Base-by-base conservation (phyloP, 1,140 invertebrate species). In the Babylonia areolata region DNA sequence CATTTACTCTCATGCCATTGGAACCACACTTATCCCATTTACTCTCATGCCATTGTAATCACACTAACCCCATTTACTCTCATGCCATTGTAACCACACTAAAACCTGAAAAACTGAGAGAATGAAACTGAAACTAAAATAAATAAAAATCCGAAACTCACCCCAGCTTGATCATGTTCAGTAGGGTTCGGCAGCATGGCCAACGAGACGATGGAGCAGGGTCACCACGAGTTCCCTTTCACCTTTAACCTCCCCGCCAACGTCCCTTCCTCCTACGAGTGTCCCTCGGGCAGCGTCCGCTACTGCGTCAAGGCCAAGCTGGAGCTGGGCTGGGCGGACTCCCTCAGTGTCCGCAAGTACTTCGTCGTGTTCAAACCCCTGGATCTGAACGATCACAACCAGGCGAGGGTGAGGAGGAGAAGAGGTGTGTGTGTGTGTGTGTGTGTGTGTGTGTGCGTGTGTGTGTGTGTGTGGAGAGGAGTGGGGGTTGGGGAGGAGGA, bases 171-270 rank as follows among this genome's bases (percentile, higher is more conserved):
- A 1, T 64, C 15, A 23, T 64, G 12, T 20, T 64, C 58, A 64
- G 58, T 64, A 64, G 58, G 58, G 15, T 64, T 64, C 28, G 58
- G 58, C 58, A 64, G 58, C 23, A 23, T 64, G 58, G 58, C 58
- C 12, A 64, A 64, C 58, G 58, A 23, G 20, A 64, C 58, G 58
- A 64, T 64, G 58, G 58, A 64, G 28, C 58, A 64, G 28, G 58
- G 58, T 64, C 58, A 64, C 58, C 58, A 64, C 9, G 58, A 64
- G 58, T 64, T 64, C 58, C 58, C 58, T 23, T 64, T 64, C 58
- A n/a, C 58, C 58, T 64, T 64, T 64, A 64, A 64, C 58, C 6
- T 64, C 46, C 9, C 58, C 0, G 58, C 58, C 58, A 64, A 64
- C 58, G 28, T 64, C 58, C 58, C 58, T 5, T 64, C 58, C 20